Base-by-base conservation (phyloP, 2,797 vertebrate species). In the Hoplostethus mediterraneus region DNA sequence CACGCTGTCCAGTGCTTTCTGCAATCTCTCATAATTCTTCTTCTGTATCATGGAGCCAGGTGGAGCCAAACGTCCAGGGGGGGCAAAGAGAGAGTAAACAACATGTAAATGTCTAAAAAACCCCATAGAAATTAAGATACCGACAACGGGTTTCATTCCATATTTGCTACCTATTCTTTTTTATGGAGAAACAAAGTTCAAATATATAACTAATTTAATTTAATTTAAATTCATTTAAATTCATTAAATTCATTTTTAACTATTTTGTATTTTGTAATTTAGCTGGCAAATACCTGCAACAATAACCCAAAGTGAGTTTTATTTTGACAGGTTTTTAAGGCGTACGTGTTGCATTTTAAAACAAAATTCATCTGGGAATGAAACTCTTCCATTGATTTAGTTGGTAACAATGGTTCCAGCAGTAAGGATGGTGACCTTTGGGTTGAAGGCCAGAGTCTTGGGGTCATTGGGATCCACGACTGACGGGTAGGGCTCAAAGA, bases 21-120 rank as follows among this genome's bases (percentile, higher is more conserved):
- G 98, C 90, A 99, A 95, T 84, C 98, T 95, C 90, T 99, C 98
- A 10, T 99, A 99, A 94, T 99, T 99, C 94, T 99, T 99, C 91
- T 99, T 99, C 98, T 99, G 93, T 87, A 90, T 87, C 85, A 93
- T 88, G 70, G 62, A 75, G 60, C 55, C 58, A 84, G 76, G 84
- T 85, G 76, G 21, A 87, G 81, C 82, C 88, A 80, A 83, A 84
- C 76, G 89, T 85, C 80, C 78, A 79, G 82, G 79, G 73, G 76
- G 72, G 68, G 73, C 73, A 80, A 77, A 67, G 72, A 89, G 67
- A 90, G 56, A 85, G 74, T 72, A 71, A 85, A 81, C 73, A 88
- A 89, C 21, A 21, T 1, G 21, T 77, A 87, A 65, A 75, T 62
- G 68, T 89, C 76, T 89, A 78, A 87, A 80, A 83, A 78, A 66